Percentiles rank a stretch among this genome's conserved stretches.
Conservation (phyloP, 2,888 invertebrate genomes). For the Trisateles emortualis region DNA sequence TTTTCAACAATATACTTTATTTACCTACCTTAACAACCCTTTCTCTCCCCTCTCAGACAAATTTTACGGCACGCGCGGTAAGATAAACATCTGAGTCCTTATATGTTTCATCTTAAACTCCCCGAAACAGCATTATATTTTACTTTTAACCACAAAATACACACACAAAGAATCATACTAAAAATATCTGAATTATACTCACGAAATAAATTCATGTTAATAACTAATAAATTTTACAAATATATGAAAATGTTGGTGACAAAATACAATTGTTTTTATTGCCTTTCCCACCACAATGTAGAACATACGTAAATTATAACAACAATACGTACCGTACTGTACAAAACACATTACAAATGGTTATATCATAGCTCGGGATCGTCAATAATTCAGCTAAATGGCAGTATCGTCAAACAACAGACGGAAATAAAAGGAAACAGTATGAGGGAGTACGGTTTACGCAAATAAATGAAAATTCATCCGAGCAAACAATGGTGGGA, state of each 20-base stretch:
- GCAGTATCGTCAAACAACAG: conserved; percentile 61
- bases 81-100: not conserved
- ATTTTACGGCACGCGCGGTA: not conserved
- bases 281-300: conserved; percentile 15
- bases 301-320: conserved; percentile 41
- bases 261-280: conserved; percentile 39
- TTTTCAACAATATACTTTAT: not conserved
- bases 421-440: conserved; percentile 54
- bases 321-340: conserved; percentile 28
- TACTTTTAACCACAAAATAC: not conserved
- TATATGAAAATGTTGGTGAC: conserved; percentile 23
- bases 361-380: conserved; percentile 40
- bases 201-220: conserved; percentile 26
- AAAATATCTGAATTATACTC: not conserved
- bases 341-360: conserved; percentile 43
- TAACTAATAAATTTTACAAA: conserved; percentile 29
- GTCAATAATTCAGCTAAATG: conserved; percentile 59
- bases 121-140: not conserved
- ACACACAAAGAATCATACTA: conserved; percentile 1
- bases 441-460: conserved; percentile 47
- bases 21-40: not conserved
- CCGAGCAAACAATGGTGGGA: conserved; percentile 61
- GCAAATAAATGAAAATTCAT: conserved; percentile 72
- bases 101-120: not conserved
- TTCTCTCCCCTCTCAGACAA: not conserved